Evolutionary conservation across 2,113 vertebrate genomes (phyloP), one percentile per base, ranked within the genome.

Genomic region (Ascaphus truei): DNA sequence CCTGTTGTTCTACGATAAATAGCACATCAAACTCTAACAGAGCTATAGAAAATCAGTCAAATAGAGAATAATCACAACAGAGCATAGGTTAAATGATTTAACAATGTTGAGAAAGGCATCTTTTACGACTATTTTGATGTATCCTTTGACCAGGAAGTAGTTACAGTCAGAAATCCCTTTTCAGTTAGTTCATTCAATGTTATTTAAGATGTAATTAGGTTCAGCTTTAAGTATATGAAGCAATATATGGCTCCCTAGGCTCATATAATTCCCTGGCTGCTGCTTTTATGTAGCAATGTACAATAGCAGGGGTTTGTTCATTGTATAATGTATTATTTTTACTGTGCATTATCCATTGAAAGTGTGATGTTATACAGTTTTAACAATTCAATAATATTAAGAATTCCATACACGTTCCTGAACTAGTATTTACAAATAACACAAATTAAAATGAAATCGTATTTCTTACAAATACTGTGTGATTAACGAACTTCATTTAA

Each of bases 181-280:
- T 34, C 69, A 5, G 5, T 60, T 57, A 71, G 31, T 34, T 81
- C 57, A 61, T 58, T 65, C 58, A 76, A 68, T 36, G 55, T 80
- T 83, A 80, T 75, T 82, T 79, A 77, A 66, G 52, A 71, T 58
- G 72, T 77, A 79, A 75, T 81, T 83, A 83, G 29, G 9, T 73
- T 79, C 56, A 56, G 12, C 20, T 74, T 81, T 66, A 60, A 77
- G 71, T 68, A 73, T 41, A 29, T 73, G 80, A 81, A 80, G 48
- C 34, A 77, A 72, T 66, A 75, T 77, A 79, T 74, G 34, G 6
- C 13, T 81, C 72, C 60, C 62, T 27, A 3, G 4, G 52, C 55
- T 77, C 59, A 36, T 76, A 73, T 80, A 82, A 73, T 63, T 73
- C 64, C 65, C 61, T 58, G 13, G 50, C 47, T 77, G 53, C 57